A percentile compares a stretch with the other conserved stretches of the same genome.
Conservation (phyloP, 1,140 invertebrate genomes). For the Drosophila parvula region DNA sequence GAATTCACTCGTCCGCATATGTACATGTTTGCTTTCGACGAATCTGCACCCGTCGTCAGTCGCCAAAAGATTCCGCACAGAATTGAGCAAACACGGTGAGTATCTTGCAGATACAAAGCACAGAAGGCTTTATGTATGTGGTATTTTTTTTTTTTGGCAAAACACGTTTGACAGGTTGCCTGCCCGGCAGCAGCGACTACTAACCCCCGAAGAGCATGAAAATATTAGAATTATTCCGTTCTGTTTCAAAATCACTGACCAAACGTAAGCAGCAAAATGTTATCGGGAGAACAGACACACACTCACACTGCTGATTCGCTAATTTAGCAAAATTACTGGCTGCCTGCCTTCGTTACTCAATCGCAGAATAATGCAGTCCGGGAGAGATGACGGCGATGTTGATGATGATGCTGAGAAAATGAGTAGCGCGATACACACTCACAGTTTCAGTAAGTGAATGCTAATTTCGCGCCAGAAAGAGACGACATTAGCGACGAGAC, state of each 20-base stretch:
- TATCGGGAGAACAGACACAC: slow-evolving; percentile 16
- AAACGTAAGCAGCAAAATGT: slow-evolving; percentile 51
- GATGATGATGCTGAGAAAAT: slow-evolving; percentile 1
- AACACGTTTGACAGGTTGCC: slow-evolving; percentile 65
- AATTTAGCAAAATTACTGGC: slow-evolving; percentile 17
- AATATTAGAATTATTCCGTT: slow-evolving; percentile 15
- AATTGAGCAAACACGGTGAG: not conserved
- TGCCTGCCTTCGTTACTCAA: slow-evolving; percentile 4
- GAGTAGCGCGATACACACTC: slow-evolving; percentile 9
- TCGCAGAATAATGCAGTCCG: slow-evolving; percentile 1
- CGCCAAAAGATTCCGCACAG: not conserved
- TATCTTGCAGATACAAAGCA: slow-evolving; percentile 19
- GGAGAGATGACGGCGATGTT: slow-evolving; percentile 1
- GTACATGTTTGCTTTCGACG: too few species aligned
- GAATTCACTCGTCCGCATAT: not conserved
- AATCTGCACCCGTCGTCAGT: not conserved
- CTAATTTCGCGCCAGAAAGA: slow-evolving; percentile 50
- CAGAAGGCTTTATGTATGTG: slow-evolving; percentile 2
- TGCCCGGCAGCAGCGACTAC: slow-evolving; percentile 1
- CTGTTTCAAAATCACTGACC: slow-evolving; percentile 50
- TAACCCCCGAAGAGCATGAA: not conserved
- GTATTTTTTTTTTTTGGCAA: slow-evolving; percentile 52
- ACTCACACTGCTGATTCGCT: not conserved
- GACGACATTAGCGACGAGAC: slow-evolving; percentile 16
- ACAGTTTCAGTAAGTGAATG: slow-evolving; percentile 27